A percentile compares a stretch with the other conserved stretches of the same genome.
phyloP scores from a whole-genome alignment of 2,113 vertebrate genomes.

The Oxyruncus cristatus region DNA sequence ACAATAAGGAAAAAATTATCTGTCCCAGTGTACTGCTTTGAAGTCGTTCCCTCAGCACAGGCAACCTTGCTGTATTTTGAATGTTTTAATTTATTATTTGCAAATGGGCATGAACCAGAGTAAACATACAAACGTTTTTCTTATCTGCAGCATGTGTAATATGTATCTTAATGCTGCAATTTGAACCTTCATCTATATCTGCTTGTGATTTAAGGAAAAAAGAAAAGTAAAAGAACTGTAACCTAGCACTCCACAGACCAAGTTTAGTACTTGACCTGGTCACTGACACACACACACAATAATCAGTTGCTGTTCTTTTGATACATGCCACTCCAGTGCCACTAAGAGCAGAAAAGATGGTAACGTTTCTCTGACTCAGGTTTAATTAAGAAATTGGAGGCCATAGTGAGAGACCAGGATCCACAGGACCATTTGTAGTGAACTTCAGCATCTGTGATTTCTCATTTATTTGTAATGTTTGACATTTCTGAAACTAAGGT shows the following conservation, averaged over 20 bases:
- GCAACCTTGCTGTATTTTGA: not conserved
- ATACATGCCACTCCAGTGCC: not conserved
- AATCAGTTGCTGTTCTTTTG: not conserved
- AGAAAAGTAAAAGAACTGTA: not conserved
- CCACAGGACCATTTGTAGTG: not conserved
- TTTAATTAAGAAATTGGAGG: not conserved
- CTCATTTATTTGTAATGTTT: constrained; percentile 2
- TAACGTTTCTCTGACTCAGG: not conserved
- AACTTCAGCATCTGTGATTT: not conserved
- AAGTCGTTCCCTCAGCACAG: not conserved
- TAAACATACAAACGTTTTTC: fast-evolving
- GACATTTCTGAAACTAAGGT: constrained; percentile 18
- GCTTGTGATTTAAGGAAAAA: not conserved
- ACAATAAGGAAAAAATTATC: not conserved
- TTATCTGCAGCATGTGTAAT: not conserved
- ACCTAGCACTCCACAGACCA: not conserved
- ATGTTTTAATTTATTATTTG: not conserved
- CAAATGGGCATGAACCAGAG: not conserved
- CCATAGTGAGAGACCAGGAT: not conserved
- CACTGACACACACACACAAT: not conserved
- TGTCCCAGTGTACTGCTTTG: not conserved
- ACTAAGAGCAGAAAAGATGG: not conserved
- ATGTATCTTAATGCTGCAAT: not conserved
- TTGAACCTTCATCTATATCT: not conserved
- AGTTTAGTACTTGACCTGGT: not conserved